Percentiles rank a stretch among this genome's conserved stretches.
Evolutionary conservation across 35 echinoderm and acorn worm species (phyloP).

Genomic region (Diadema setosum): DNA sequence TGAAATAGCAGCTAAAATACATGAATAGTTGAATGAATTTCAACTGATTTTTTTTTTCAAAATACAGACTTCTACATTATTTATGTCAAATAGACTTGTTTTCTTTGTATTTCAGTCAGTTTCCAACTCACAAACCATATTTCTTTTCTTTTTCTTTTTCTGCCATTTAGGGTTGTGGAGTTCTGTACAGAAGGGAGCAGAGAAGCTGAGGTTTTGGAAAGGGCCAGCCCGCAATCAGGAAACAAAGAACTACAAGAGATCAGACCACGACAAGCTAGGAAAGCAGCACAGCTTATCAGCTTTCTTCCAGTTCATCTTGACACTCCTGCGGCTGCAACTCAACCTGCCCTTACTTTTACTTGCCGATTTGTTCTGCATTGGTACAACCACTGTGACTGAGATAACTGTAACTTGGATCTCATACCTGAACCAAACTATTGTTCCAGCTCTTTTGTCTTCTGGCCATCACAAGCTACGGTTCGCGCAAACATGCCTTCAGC

Average conservation of each 20-base stretch:
- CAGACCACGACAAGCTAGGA: neutral
- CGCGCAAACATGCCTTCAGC: slow-evolving; percentile 2
- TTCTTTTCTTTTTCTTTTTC: neutral
- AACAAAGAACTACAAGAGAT: neutral
- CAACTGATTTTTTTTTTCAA: too few relatives aligned
- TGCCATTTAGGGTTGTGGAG: neutral
- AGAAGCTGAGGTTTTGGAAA: neutral
- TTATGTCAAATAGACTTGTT: too few relatives aligned
- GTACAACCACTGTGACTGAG: neutral
- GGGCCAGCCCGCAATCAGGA: neutral
- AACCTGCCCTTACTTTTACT: neutral
- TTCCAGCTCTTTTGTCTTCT: slow-evolving; percentile 24
- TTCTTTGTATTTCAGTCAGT: too few relatives aligned
- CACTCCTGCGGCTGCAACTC: slow-evolving; percentile 7
- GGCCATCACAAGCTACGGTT: slow-evolving; percentile 29
- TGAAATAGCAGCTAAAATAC: too few relatives aligned
- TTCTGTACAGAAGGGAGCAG: neutral
- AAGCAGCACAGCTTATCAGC: neutral
- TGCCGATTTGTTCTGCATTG: slow-evolving; percentile 30
- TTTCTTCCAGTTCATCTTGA: slow-evolving; percentile 28
- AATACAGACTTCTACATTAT: too few relatives aligned
- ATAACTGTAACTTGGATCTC: slow-evolving; percentile 38
- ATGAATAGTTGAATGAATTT: too few relatives aligned
- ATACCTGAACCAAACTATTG: slow-evolving; percentile 30
- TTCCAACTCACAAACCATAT: too few relatives aligned